Conservation (phyloP, 2,113 vertebrate species). For the Sinocyclocheilus maitianheensis region DNA sequence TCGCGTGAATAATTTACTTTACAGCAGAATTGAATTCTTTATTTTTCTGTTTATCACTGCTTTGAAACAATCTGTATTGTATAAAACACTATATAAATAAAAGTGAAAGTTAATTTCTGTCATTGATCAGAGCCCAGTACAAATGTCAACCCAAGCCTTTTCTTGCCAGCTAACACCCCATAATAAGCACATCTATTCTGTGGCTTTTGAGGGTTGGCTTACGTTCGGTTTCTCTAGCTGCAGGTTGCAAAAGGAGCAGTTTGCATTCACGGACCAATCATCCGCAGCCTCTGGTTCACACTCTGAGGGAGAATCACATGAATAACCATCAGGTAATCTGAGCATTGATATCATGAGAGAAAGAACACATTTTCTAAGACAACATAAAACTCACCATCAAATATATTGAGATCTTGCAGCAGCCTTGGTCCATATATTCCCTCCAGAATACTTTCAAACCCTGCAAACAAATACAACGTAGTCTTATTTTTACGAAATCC, state of each 20-base stretch:
- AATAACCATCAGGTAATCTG: too few species aligned
- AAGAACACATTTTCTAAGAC: neutral
- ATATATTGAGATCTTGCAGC: conserved; percentile 97
- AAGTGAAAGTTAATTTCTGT: too few species aligned
- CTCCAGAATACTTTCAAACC: conserved; percentile 99
- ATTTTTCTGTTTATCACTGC: too few species aligned
- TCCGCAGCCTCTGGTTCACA: conserved; percentile 96
- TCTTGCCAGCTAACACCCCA: neutral
- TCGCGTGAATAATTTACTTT: too few species aligned
- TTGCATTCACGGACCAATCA: conserved; percentile 95
- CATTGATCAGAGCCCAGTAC: too few species aligned
- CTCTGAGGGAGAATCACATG: conserved; percentile 77
- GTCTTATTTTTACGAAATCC: conserved; percentile 20
- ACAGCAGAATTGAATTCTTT: too few species aligned
- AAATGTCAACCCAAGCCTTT: neutral
- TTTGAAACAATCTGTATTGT: too few species aligned
- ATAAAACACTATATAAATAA: too few species aligned
- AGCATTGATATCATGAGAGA: too few species aligned
- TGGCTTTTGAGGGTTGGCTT: conserved; percentile 71
- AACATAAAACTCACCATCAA: conserved; percentile 86
- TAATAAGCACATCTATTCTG: neutral
- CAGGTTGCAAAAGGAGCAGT: conserved; percentile 95
- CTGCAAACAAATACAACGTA: conserved; percentile 71
- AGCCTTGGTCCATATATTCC: conserved; percentile 97
- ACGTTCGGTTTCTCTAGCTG: conserved; percentile 93